A percentile compares a stretch with the other conserved stretches of the same genome.
Evolutionary conservation across 2,797 vertebrate genomes (phyloP).

Genomic region (Tiaroga cobitis): DNA sequence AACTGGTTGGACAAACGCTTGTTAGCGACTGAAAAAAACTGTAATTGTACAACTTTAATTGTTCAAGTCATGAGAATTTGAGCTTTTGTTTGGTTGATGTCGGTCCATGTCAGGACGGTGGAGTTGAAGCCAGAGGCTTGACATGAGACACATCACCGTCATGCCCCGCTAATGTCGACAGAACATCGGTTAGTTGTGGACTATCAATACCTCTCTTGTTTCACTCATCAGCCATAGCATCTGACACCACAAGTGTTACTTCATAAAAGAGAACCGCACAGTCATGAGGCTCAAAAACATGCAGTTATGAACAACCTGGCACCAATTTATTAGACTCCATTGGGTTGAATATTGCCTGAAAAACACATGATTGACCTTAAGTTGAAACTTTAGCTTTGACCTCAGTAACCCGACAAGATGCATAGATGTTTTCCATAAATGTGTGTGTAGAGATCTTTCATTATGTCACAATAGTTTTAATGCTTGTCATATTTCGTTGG

Average conservation of each 20-base stretch:
- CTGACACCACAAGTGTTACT: neutral
- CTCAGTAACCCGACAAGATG: neutral
- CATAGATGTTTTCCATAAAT: neutral
- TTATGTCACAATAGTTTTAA: neutral
- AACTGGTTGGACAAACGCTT: no score
- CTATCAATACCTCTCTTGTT: constrained; percentile 13
- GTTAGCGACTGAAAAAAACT: no score
- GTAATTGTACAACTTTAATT: neutral
- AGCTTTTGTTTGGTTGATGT: constrained; percentile 1
- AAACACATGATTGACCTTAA: constrained; percentile 4
- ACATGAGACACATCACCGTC: constrained; percentile 10
- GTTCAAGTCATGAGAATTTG: neutral
- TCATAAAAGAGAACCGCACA: neutral
- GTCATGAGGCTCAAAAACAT: constrained; percentile 27
- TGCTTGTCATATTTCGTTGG: neutral
- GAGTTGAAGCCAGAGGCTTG: constrained; percentile 15
- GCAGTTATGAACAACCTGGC: neutral
- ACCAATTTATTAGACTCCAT: neutral
- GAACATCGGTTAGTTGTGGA: constrained; percentile 39
- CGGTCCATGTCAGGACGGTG: neutral
- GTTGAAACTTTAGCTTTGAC: neutral
- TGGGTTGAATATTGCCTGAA: neutral
- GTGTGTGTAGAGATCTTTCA: neutral
- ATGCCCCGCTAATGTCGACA: neutral
- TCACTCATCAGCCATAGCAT: constrained; percentile 8